These are phyloP conservation scores for Reticulitermes lucifugus DNA, from an alignment of 2,888 invertebrate species.

Conservation along the genomic window DNA sequence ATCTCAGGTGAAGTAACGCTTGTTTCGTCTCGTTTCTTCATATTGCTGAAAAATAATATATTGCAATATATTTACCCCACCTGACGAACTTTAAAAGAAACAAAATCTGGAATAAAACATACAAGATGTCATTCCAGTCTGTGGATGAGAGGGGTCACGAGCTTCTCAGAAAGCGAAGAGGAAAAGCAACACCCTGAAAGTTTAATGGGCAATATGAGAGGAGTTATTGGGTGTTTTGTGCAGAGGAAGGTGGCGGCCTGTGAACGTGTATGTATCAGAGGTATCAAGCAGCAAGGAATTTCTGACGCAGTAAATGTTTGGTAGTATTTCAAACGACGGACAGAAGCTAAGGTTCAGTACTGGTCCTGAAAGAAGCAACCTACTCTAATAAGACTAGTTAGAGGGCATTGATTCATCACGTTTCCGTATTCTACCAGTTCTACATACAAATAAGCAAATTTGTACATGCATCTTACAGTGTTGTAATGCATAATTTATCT, in stretches of 20 bases:
- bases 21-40: background rate
- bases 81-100: background rate
- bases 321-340: background rate
- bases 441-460: too few species aligned
- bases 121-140: background rate
- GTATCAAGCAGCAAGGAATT: background rate
- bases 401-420: too few species aligned
- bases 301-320: background rate
- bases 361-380: too few species aligned
- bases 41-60: background rate
- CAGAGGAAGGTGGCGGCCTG: background rate
- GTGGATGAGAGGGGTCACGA: background rate
- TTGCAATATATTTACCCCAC: background rate
- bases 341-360: too few species aligned
- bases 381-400: too few species aligned
- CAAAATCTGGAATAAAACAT: background rate
- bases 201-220: conserved; percentile 45
- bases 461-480: too few species aligned
- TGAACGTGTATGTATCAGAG: background rate
- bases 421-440: too few species aligned
- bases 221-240: conserved; percentile 48
- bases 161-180: background rate
- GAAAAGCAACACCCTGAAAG: conserved; percentile 42
- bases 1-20: too few species aligned
- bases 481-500: too few species aligned